These are phyloP conservation scores for Platyura marginata DNA, from an alignment of 1,140 invertebrate species.

Conservation along the genomic window DNA sequence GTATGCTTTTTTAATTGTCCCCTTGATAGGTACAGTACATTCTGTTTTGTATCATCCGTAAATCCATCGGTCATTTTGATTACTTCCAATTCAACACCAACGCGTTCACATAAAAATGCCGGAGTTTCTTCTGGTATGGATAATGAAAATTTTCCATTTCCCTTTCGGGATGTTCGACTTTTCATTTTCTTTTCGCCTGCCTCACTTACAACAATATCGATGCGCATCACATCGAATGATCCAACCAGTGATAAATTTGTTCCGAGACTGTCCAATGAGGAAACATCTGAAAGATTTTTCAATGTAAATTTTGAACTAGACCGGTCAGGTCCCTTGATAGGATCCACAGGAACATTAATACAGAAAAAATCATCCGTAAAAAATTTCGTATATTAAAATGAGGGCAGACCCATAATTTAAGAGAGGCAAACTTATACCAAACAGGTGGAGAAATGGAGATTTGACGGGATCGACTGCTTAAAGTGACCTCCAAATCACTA, in stretches of 20 bases:
- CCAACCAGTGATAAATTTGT: conserved; percentile 78
- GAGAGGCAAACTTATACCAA: no score
- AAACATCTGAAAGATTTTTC: conserved; percentile 19
- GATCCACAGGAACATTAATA: no score
- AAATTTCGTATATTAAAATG: no score
- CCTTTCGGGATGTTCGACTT: conserved; percentile 14
- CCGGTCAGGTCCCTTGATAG: no score
- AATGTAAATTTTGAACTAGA: no score
- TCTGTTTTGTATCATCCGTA: conserved; percentile 64
- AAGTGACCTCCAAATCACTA: no score
- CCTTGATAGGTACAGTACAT: conserved; percentile 66
- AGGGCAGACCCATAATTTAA: no score
- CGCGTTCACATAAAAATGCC: conserved; percentile 81
- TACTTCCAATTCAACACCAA: conserved; percentile 73
- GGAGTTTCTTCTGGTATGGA: conserved; percentile 61
- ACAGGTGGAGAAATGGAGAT: no score
- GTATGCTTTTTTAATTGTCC: conserved; percentile 79
- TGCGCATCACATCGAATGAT: conserved; percentile 68
- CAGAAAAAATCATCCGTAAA: no score
- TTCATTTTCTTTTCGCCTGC: conserved; percentile 35
- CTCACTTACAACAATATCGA: conserved; percentile 86
- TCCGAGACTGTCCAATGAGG: conserved; percentile 69
- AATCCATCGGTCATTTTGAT: conserved; percentile 80
- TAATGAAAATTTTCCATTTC: conserved; percentile 29
- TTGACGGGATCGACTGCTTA: no score